Evolutionary conservation across 2,113 vertebrate genomes (phyloP), one percentile per base, ranked within the genome.

Genomic region (Opisthocomus hoazin): DNA sequence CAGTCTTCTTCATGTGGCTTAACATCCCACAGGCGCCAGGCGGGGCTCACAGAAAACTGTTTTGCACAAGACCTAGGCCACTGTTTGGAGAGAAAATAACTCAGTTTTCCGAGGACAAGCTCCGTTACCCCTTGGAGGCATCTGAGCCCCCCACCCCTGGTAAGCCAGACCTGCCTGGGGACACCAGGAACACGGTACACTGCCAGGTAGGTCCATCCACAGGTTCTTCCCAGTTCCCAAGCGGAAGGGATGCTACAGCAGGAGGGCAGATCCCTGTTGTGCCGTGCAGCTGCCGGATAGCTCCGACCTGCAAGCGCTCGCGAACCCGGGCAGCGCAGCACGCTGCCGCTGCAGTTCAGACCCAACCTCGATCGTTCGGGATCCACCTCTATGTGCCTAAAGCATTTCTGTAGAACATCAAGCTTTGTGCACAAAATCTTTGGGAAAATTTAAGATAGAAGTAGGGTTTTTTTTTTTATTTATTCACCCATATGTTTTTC

Each of bases 41-140:
- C 11, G 23, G 71, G 70, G n/a, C 68, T 73, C n/a, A n/a, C 24
- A 45, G 27, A 58, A 77, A 46, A 23, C 8, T 29, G 12, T 13
- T 76, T 54, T 39, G 9, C 27, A 54, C 18, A 27, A 3, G 9
- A 50, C 48, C 21, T 63, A 36, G 41, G 63, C 30, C 45, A 24
- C 7, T 12, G 5, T 37, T 66, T 29, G 29, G 50, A 56, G 22
- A 82, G 29, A 65, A 90, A 64, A 81, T 11, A 60, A n/a, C 3
- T 1, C 0, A 2, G 8, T 32, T 65, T 57, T 26, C 5, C 7
- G 1, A 6, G 1, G 39, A 50, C 15, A 23, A 87, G 12, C 8
- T 71, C 37, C 34, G 48, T 45, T 26, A 63, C 6, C 39, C 45
- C 30, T 37, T 5, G 20, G 57, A 23, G 8, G 6, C 17, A 15